These are phyloP conservation scores for Neodiprion virginianus DNA, from an alignment of 1,140 invertebrate genomes.

Conservation along the genomic window DNA sequence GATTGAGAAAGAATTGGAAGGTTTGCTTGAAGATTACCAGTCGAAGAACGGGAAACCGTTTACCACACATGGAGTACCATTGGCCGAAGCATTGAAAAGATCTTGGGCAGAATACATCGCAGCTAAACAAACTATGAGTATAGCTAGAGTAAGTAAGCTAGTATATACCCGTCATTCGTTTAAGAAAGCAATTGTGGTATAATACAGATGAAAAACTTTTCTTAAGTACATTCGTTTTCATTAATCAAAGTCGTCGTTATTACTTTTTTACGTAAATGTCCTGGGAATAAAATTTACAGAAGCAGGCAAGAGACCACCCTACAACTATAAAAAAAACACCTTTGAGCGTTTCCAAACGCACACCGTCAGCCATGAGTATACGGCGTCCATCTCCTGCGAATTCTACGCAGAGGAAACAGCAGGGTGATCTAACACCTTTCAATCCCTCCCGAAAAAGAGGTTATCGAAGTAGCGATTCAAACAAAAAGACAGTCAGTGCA, in stretches of 20 bases:
- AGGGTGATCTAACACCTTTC: constrained; percentile 44
- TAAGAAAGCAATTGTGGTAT: too few relatives aligned
- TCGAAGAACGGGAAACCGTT: constrained; percentile 61
- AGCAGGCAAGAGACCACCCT: constrained; percentile 52
- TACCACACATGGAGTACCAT: constrained; percentile 65
- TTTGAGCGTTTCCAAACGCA: constrained; percentile 44
- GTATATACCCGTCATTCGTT: too few relatives aligned
- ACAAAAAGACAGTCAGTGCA: constrained; percentile 27
- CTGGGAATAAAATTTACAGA: constrained; percentile 25
- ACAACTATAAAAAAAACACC: constrained; percentile 43
- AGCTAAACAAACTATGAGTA: constrained; percentile 51
- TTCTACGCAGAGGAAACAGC: constrained; percentile 47
- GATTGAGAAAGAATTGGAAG: constrained; percentile 68
- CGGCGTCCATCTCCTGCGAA: constrained; percentile 34
- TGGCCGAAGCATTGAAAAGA: constrained; percentile 64
- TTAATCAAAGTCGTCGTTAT: background rate
- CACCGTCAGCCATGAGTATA: constrained; percentile 38
- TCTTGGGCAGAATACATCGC: constrained; percentile 61
- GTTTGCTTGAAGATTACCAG: constrained; percentile 65
- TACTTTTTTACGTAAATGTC: too few relatives aligned
- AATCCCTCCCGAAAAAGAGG: constrained; percentile 35
- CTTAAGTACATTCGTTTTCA: background rate
- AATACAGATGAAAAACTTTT: too few relatives aligned
- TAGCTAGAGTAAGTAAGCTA: constrained; percentile 41
- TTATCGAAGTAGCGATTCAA: constrained; percentile 34